Percentiles rank a stretch among this genome's conserved stretches.
These are phyloP conservation scores for Penaeus indicus DNA, from an alignment of 1,140 invertebrate genomes.

Conservation along the genomic window DNA sequence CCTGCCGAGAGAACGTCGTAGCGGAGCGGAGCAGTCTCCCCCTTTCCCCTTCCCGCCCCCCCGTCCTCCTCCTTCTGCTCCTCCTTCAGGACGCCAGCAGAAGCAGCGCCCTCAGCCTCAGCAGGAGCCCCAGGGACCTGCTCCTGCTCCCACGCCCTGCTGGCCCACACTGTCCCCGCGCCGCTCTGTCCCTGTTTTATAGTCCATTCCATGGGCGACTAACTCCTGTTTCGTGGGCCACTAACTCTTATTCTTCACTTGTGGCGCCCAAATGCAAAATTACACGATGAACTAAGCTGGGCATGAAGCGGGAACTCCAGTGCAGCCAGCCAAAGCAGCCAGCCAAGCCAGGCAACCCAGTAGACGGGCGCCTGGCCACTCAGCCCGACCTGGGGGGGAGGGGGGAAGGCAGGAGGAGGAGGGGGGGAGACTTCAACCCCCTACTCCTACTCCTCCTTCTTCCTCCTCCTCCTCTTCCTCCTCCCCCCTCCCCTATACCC, in stretches of 20 bases:
- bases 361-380: conserved; percentile 29
- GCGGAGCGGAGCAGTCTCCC: background rate
- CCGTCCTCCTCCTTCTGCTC: too few species aligned
- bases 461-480: background rate
- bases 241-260: conserved; percentile 67
- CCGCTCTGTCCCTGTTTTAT: conserved; percentile 64
- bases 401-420: background rate
- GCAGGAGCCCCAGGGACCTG: conserved; percentile 13
- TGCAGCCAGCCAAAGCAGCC: conserved; percentile 53
- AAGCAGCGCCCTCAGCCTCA: background rate
- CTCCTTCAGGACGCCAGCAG: background rate
- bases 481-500: background rate
- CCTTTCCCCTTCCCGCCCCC: background rate
- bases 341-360: conserved; percentile 49
- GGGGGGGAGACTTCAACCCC: background rate
- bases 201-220: conserved; percentile 66
- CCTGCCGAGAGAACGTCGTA: background rate
- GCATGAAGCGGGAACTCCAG: conserved; percentile 67
- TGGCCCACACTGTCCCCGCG: conserved; percentile 57
- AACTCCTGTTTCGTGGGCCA: conserved; percentile 66
- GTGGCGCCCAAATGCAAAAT: conserved; percentile 69
- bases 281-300: conserved; percentile 68
- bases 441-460: background rate
- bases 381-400: background rate
- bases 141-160: conserved; percentile 49